A percentile compares a stretch with the other conserved stretches of the same genome.
Conservation (phyloP, 2,797 vertebrate genomes). For the Pitangus sulphuratus region DNA sequence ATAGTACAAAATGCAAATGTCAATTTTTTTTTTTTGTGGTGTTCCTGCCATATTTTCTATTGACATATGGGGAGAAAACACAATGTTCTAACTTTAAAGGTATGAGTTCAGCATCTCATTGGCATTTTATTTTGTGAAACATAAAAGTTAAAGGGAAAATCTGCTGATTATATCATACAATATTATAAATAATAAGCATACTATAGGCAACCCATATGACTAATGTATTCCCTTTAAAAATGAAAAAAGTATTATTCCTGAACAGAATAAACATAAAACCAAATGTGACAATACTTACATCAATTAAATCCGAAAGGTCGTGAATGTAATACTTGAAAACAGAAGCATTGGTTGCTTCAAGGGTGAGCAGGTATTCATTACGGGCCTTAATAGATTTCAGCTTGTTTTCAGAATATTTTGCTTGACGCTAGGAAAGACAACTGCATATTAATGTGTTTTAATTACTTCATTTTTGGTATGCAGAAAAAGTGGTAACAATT, state of each 20-base stretch:
- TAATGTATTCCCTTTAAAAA: background rate
- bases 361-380: constrained; percentile 96
- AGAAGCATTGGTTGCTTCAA: constrained; percentile 96
- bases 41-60: background rate
- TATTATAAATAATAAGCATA: background rate
- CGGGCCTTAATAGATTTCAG: constrained; percentile 98
- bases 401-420: constrained; percentile 99
- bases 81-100: background rate
- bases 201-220: background rate
- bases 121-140: background rate
- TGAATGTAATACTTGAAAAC: constrained; percentile 99
- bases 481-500: background rate
- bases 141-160: background rate
- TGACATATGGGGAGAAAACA: background rate
- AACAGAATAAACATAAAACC: constrained; percentile 10
- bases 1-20: background rate
- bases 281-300: constrained; percentile 86
- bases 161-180: background rate
- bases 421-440: constrained; percentile 87
- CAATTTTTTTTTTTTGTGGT: background rate
- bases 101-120: background rate
- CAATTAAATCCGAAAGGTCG: constrained; percentile 96
- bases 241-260: background rate
- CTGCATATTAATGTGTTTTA: background rate
- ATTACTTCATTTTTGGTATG: background rate